Evolutionary conservation across 2,113 vertebrate genomes (phyloP).

Genomic region (Spilogale gracilis): DNA sequence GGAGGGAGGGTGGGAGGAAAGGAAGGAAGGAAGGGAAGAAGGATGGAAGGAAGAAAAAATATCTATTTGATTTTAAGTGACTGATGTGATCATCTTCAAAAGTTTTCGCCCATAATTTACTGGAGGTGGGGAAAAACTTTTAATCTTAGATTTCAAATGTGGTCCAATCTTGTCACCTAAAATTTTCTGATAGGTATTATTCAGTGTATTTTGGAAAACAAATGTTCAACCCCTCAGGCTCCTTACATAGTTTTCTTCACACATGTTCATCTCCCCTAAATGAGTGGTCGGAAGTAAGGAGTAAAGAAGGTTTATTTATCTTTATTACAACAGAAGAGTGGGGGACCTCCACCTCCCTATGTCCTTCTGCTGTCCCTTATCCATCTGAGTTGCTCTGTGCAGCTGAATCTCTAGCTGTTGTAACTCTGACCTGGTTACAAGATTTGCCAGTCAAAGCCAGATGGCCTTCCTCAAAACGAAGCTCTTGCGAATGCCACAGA

Average conservation of each 20-base stretch:
- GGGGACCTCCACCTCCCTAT: not conserved
- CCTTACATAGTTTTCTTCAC: not conserved
- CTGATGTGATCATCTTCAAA: conserved; percentile 51
- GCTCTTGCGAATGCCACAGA: not conserved
- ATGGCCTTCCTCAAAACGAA: not conserved
- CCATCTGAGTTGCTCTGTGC: not conserved
- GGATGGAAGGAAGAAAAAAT: not conserved
- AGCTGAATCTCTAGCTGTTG: not conserved
- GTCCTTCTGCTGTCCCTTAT: not conserved
- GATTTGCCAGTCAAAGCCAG: not conserved
- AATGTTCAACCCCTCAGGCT: not conserved
- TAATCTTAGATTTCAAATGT: not conserved
- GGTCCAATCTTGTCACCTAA: not conserved
- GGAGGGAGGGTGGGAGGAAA: rapidly evolving
- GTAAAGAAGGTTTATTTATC: not conserved
- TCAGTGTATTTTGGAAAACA: not conserved
- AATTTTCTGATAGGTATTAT: not conserved
- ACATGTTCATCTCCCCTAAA: not conserved
- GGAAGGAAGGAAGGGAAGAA: not conserved
- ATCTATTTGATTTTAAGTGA: not conserved
- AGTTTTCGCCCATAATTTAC: not conserved
- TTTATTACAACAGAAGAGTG: not conserved
- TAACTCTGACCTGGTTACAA: not conserved
- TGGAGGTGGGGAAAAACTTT: not conserved
- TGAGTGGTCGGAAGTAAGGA: not conserved